Evolutionary conservation across 1,140 invertebrate genomes (phyloP), one percentile per base, ranked within the genome.

Genomic region (Drosophila pseudoobscura): DNA sequence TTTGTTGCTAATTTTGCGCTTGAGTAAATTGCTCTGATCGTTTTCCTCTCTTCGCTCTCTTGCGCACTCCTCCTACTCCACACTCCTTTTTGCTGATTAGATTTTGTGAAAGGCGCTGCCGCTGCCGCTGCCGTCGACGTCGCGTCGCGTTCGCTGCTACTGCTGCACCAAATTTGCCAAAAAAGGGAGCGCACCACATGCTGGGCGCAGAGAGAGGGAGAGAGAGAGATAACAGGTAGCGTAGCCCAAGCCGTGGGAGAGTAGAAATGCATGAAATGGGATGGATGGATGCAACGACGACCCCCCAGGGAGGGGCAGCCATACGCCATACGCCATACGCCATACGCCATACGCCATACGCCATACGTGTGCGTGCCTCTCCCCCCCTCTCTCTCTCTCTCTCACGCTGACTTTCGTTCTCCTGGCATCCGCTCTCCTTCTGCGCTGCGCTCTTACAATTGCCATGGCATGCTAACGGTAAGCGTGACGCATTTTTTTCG

Each of bases 141-240:
- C 15, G 15, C 15, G 15, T 17, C 8, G 24, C 35, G 35, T 44
- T 44, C 6, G 41, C 20, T 29, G 57, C 44, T 51, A 26, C 58
- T 59, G 72, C 64, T 84, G 82, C 78, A 87, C 82, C 83, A 82
- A 87, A 87, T 87, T 87, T 88, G 82, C 82, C 82, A 82, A 87
- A 77, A 87, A 87, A 87, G 83, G 82, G 82, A 88, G 83, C 75
- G 75, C 78, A 53, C 83, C 83, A 82, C 83, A 88, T 87, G 82
- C 82, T 87, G 82, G 61, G 82, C 75, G 35, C 20, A 31, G 17
- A 44, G 26, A 43, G 31, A 29, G 20, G 51, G 45, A 46, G 22
- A 29, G 41, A 55, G 41, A 24, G 43, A 55, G 50, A 31, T 41
- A 29, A 17, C 7, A 7, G 22, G 24, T 41, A 29, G 56, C 29